These are phyloP conservation scores for Chelonia mydas DNA, from an alignment of 2,797 vertebrate genomes.

Conservation along the genomic window DNA sequence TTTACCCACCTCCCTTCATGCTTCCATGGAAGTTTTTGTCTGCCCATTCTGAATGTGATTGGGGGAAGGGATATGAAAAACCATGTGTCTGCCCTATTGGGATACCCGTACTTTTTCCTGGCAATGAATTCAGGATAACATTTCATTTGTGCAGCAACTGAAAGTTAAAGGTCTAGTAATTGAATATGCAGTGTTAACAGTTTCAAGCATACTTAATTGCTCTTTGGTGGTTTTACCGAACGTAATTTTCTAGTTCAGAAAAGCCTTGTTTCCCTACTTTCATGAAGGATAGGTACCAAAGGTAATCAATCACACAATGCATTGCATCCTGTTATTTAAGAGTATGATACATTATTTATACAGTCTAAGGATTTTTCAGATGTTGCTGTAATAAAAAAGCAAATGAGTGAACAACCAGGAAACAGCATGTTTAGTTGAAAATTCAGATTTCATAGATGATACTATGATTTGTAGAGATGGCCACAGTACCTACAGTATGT, in stretches of 20 bases:
- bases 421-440: constrained; percentile 25
- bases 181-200: constrained; percentile 9
- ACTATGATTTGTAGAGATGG: neutral
- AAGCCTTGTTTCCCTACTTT: constrained; percentile 47
- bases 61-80: neutral
- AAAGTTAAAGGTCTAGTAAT: neutral
- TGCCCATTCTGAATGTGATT: constrained; percentile 1
- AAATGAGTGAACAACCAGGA: neutral
- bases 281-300: constrained; percentile 44
- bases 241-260: constrained; percentile 47
- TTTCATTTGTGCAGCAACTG: neutral
- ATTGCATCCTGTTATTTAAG: constrained; percentile 29
- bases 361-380: constrained; percentile 50
- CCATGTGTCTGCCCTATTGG: neutral
- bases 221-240: constrained; percentile 24
- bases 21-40: neutral
- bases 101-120: neutral
- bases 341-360: constrained; percentile 53
- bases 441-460: neutral
- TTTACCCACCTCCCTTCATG: neutral
- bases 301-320: constrained; percentile 46
- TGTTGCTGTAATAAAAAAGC: constrained; percentile 40
- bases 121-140: neutral
- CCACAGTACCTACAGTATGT: neutral
- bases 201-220: neutral